Evolutionary conservation across 2,888 invertebrate genomes (phyloP), one percentile per base, ranked within the genome.

Genomic region (Masnerella sp.): DNA sequence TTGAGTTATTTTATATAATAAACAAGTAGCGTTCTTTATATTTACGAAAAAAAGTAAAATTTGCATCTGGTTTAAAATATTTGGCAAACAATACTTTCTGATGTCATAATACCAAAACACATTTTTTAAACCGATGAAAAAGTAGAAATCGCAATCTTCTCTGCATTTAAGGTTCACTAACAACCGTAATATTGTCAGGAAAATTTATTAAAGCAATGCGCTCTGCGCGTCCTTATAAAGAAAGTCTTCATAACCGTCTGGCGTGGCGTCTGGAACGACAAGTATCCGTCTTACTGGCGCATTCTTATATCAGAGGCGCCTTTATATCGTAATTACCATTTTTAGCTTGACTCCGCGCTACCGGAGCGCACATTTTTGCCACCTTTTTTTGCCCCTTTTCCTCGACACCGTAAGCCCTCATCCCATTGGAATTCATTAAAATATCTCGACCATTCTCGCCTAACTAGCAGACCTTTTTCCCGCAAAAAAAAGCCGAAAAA

Each of bases 251-350:
- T 76, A 75, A 78, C 73, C 73, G 51, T 22, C 45, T 40, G 62
- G 49, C 45, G 61, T 38, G 38, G 28, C 30, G 34, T 34, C 45
- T 68, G 71, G 49, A 52, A 47, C 64, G 73, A 67, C 40, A 43
- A 58, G 47, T 7, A 42, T 61, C 51, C 62, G 47, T 65, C 64
- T 72, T 59, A 47, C 25, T 25, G 12, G 52, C 42, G 74, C 78
- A 83, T 82, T 81, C 81, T 82, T 83, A 81, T 81, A 79, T 79
- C 74, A 71, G 75, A 72, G 80, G 74, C 81, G 78, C 78, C 79
- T 85, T 84, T 84, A 84, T 84, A 84, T 83, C 82, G 83, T 84
- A 84, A 85, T 86, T 84, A 84, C 82, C 84, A 84, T 85, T 85
- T 85, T 86, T 82, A 83, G 83, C 81, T 81, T 78, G 77, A 75